Base-by-base conservation (phyloP, 2,888 invertebrate species). In the Busseola fusca region DNA sequence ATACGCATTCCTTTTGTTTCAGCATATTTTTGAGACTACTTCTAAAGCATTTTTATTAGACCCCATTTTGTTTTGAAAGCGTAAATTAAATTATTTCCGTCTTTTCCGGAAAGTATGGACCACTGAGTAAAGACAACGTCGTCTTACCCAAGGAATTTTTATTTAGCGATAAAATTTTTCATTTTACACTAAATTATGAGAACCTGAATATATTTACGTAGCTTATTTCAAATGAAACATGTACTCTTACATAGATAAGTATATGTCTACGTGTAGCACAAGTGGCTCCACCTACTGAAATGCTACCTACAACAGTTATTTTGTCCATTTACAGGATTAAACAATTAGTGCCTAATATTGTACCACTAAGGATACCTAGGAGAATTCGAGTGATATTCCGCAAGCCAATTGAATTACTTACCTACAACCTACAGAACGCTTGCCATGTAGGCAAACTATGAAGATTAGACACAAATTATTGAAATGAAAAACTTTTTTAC, bases 31-130 rank as follows among this genome's bases (percentile, higher is more conserved):
- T 27, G 58, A 64, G 64, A 57, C 54, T 62, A 69, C 72, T 78
- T 70, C 69, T 62, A 76, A 81, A 67, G 76, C 68, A 67, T 84
- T 78, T 84, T 70, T 76, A 78, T 76, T 27, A 74, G 59, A 72
- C 60, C 45, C 76, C 64, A 81, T 74, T 78, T 68, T 66, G 58
- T 73, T 81, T 69, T 67, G 56, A 64, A 59, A 76, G 64, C 66
- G 64, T 72, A 64, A 76, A 78, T 78, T 78, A 64, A 72, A 78
- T 78, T 75, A 57, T 62, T 62, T 81, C 77, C 58, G 45, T 64
- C 66, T 66, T 72, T 80, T 71, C 54, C 50, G 42, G 57, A 63
- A 64, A 58, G 45, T 64, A 50, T 45, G 54, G n/a, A 45, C 42
- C 9, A 50, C 68, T 62, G 70, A 67, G n/a, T 64, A 16, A 69